phyloP scores from a whole-genome alignment of 2,113 vertebrate species.

The Pogonocichla stellata region DNA sequence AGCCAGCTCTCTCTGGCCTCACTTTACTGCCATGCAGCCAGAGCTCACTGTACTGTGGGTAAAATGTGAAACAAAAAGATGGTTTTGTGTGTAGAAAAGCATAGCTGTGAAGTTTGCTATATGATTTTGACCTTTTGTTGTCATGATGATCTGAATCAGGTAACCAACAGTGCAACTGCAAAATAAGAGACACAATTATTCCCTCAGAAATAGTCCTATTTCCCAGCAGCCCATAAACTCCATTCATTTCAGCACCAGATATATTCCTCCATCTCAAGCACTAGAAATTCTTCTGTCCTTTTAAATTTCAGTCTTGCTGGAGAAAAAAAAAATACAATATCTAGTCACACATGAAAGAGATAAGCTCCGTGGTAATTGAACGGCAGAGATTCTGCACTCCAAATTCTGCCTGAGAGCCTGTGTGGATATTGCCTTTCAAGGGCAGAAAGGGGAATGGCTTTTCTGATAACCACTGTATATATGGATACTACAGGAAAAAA shows the following conservation, averaged over 20 bases:
- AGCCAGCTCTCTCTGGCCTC: background rate
- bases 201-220: background rate
- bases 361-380: slow-evolving; percentile 61
- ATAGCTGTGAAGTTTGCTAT: background rate
- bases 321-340: background rate
- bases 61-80: background rate
- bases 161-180: background rate
- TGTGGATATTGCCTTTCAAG: slow-evolving; percentile 56
- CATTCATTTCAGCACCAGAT: background rate
- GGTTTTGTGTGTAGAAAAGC: background rate
- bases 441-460: slow-evolving; percentile 36
- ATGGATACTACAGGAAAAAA: background rate
- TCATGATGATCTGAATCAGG: background rate
- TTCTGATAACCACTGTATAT: background rate
- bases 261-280: background rate
- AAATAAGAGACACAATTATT: background rate
- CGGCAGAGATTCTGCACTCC: slow-evolving; percentile 23
- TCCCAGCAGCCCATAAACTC: background rate
- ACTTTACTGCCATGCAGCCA: background rate
- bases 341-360: slow-evolving; percentile 57
- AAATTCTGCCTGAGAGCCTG: slow-evolving; percentile 20
- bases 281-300: slow-evolving; percentile 7
- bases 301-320: slow-evolving; percentile 15
- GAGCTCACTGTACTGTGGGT: background rate
- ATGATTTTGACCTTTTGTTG: background rate